phyloP scores from a whole-genome alignment of 2,797 vertebrate species.

The Spea hammondii region DNA sequence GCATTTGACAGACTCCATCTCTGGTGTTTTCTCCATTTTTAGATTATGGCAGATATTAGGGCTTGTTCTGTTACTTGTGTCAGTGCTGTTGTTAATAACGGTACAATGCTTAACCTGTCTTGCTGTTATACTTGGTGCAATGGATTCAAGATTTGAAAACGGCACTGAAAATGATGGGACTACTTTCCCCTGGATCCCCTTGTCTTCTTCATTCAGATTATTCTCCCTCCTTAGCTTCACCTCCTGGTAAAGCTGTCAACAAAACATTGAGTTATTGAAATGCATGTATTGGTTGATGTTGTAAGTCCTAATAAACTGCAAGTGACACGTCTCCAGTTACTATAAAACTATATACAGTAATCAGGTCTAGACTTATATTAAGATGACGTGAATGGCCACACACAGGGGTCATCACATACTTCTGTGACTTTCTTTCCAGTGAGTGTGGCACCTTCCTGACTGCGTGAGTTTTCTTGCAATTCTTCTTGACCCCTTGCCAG shows the following conservation, averaged over 20 bases:
- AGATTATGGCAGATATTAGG: constrained; percentile 12
- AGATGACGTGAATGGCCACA: too few relatives aligned
- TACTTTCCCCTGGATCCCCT: constrained; percentile 59
- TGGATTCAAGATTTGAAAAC: constrained; percentile 69
- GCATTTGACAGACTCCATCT: constrained; percentile 55
- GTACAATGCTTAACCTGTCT: constrained; percentile 53
- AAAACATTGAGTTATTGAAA: not conserved
- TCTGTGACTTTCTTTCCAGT: too few relatives aligned
- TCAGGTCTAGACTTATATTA: too few relatives aligned
- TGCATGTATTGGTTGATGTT: too few relatives aligned
- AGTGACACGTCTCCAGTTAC: too few relatives aligned
- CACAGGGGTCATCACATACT: too few relatives aligned
- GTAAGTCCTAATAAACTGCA: too few relatives aligned
- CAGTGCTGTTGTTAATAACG: constrained; percentile 57
- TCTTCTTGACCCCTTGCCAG: too few relatives aligned
- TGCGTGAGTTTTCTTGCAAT: too few relatives aligned
- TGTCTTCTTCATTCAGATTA: constrained; percentile 61
- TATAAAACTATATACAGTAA: too few relatives aligned
- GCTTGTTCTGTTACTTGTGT: constrained; percentile 53
- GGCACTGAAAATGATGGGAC: constrained; percentile 65
- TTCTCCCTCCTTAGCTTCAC: constrained; percentile 81
- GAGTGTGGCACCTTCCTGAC: too few relatives aligned
- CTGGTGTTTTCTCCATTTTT: constrained; percentile 53
- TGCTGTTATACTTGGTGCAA: constrained; percentile 52
- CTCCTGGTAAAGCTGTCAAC: constrained; percentile 84